Base-by-base conservation (phyloP, 2,797 vertebrate species). In the Etheostoma perlongum region DNA sequence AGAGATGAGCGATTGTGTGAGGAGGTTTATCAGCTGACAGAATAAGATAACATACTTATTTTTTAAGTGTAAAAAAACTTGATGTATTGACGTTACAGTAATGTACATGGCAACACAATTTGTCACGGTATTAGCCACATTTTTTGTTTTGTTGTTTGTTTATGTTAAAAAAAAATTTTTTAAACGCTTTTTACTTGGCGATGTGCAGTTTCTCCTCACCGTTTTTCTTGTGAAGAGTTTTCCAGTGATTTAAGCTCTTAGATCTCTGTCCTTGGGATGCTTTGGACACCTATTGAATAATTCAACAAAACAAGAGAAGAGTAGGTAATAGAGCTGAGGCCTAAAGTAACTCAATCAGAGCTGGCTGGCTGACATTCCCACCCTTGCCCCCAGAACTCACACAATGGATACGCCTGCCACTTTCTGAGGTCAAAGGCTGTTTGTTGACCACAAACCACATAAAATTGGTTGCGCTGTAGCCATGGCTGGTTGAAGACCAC, bases 371-470 rank as follows among this genome's bases (percentile, higher is more conserved):
- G 88, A 89, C 81, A 72, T 86, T 76, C 81, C 89, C 80, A 87
- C 76, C 82, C 76, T 81, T 88, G 77, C 61, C 85, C 82, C 76
- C 57, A 84, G 72, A 87, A 86, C 73, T 86, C 75, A 72, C 84
- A 89, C 83, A 85, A 78, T 80, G 74, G 73, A 82, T 86, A 60
- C 6, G 53, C 66, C 76, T 65, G 76, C 87, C 67, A 57, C 85
- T 74, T 84, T 78, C 78, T 81, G 78, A 94, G 93, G 94, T 93
- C 93, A 95, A 91, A 93, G 93, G 81, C 83, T 59, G 76, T 62
- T 83, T 91, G 86, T 88, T 92, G 84, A 92, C 93, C 92, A 88
- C 94, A 96, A 94, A 93, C 94, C 95, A 93, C 93, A 94, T 80
- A 85, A 87, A 90, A 91, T 87, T 87, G 84, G 71, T 71, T 55